Base-by-base conservation (phyloP, 2,113 vertebrate genomes). In the Apeltes quadracus region DNA sequence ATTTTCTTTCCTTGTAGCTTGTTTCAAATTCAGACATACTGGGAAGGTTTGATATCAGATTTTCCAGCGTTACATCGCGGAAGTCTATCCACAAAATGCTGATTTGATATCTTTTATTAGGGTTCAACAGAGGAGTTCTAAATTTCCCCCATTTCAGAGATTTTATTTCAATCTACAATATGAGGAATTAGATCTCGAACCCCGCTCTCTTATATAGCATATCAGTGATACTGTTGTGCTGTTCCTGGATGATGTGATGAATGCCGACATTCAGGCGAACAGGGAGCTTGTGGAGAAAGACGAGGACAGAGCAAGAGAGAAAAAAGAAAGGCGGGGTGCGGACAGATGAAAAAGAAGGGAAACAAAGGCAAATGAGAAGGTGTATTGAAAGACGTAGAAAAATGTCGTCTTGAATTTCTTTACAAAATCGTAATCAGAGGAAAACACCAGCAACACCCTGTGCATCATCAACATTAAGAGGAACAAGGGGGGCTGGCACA, bases 221-320 rank as follows among this genome's bases (percentile, higher is more conserved):
- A 74, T 82, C 78, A 78, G 57, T 41, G 66, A 41, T 73, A 48
- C 56, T 72, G 69, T 71, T 81, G 69, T 59, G 79, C 57, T 69
- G 76, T 71, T 85, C 61, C 72, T 65, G 75, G 63, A 75, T 86
- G 82, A 86, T 76, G 65, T 76, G 86, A 88, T 88, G 81, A 81
- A 81, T 83, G 65, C 54, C 12, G 56, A 84, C 80, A 76, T 75
- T 72, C 72, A 70, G 64, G 61, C 69, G 73, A 76, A 72, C 38
- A 15, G 69, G 64, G 80, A 78, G 53, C 41, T 71, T 32, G 68
- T 79, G 55, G 53, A 69, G 56, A 73, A 39, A 70, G 59, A 32
- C 3, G 4, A 51, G 5, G 41, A 29, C 27, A 70, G 53, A 56
- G 8, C 29, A 32, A 48, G 56, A 14, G 50, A 38, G 13, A 63